A percentile compares a stretch with the other conserved stretches of the same genome.
These are phyloP conservation scores for Illadopsis cleaveri DNA, from an alignment of 2,113 vertebrate genomes.

Conservation along the genomic window DNA sequence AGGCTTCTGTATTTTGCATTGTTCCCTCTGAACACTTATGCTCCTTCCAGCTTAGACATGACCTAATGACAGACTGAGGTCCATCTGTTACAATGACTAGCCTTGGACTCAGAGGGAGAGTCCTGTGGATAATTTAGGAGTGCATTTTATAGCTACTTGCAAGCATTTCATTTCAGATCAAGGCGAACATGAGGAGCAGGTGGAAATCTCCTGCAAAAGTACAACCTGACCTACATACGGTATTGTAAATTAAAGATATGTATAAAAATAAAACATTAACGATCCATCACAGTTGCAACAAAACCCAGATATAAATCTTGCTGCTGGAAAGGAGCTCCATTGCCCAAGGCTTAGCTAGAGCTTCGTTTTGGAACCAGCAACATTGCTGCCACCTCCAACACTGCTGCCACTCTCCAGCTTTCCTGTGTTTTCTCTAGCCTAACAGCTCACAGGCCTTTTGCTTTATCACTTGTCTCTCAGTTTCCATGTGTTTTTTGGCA, in stretches of 20 bases:
- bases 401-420: background rate
- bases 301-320: background rate
- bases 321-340: background rate
- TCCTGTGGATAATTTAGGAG: conserved; percentile 35
- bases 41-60: background rate
- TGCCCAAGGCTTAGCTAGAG: background rate
- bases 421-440: background rate
- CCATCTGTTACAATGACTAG: conserved; percentile 52
- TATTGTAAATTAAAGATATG: background rate
- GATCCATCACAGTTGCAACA: background rate
- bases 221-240: conserved; percentile 31
- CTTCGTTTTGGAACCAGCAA: background rate
- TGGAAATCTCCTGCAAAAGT: conserved; percentile 5
- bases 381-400: background rate
- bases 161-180: conserved; percentile 27
- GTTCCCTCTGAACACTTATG: background rate
- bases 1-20: conserved; percentile 12
- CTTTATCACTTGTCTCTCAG: background rate
- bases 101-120: conserved; percentile 42
- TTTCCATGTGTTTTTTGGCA: background rate
- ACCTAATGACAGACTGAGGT: conserved; percentile 48
- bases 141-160: conserved; percentile 20
- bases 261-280: conserved; percentile 31
- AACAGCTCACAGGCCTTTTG: background rate
- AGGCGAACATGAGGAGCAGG: background rate